These are phyloP conservation scores for Drymodes brunneopygia DNA, from an alignment of 2,113 vertebrate genomes.

Conservation along the genomic window DNA sequence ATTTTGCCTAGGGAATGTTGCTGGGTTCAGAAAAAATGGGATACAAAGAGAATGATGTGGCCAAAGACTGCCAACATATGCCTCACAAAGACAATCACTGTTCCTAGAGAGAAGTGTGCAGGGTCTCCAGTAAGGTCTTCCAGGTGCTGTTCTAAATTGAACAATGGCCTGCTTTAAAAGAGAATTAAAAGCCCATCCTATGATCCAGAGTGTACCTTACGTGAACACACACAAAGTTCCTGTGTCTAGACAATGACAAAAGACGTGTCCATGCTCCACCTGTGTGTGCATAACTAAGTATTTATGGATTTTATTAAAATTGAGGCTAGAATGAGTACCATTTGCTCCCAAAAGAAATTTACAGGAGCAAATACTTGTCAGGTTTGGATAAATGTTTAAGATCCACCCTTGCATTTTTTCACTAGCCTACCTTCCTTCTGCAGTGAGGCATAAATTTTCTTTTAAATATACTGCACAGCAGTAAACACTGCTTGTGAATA, in stretches of 20 bases:
- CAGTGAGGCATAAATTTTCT: conserved; percentile 45
- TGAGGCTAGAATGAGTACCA: background rate
- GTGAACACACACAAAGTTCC: background rate
- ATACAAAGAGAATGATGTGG: background rate
- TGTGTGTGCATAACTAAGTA: background rate
- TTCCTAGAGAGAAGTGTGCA: background rate
- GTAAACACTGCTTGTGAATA: conserved; percentile 49
- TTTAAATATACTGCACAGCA: conserved; percentile 60
- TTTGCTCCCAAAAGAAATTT: conserved; percentile 2
- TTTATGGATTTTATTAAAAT: background rate
- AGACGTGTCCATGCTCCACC: background rate
- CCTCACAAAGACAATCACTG: background rate
- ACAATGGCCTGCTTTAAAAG: background rate
- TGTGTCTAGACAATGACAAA: background rate
- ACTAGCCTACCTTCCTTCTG: conserved; percentile 22
- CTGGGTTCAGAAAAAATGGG: background rate
- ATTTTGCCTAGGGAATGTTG: background rate
- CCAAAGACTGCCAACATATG: background rate
- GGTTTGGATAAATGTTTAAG: conserved; percentile 50
- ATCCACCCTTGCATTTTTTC: conserved; percentile 58
- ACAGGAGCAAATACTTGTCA: conserved; percentile 41
- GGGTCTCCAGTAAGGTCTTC: background rate
- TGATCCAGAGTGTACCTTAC: background rate
- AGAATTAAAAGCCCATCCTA: background rate
- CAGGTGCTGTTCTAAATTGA: background rate